Percentiles rank a stretch among this genome's conserved stretches.
These are phyloP conservation scores for Uria lomvia DNA, from an alignment of 2,113 vertebrate genomes.

Conservation along the genomic window DNA sequence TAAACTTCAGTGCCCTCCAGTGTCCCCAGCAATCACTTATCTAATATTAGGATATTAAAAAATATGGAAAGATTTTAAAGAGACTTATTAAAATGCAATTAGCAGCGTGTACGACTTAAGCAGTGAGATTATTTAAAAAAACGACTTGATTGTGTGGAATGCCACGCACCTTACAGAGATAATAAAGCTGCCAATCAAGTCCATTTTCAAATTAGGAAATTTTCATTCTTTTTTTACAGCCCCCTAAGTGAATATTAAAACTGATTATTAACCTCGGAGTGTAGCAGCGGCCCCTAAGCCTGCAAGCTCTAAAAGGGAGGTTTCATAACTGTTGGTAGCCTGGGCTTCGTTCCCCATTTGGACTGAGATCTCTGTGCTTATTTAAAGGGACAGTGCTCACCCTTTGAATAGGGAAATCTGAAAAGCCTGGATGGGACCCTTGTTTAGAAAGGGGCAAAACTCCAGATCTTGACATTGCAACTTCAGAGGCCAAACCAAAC, in stretches of 20 bases:
- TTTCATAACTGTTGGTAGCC: slow-evolving; percentile 25
- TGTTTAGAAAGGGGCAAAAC: neutral
- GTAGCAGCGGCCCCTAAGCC: slow-evolving; percentile 24
- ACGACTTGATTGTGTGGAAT: slow-evolving; percentile 80
- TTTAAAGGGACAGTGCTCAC: slow-evolving; percentile 19
- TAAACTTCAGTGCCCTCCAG: slow-evolving; percentile 80
- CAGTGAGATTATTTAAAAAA: slow-evolving; percentile 81
- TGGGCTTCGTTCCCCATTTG: neutral
- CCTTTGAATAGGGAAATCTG: neutral
- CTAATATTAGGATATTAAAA: slow-evolving; percentile 87
- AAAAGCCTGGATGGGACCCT: neutral
- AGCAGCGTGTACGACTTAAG: slow-evolving; percentile 77
- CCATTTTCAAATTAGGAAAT: slow-evolving; percentile 68
- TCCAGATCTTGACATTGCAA: neutral
- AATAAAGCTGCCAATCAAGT: slow-evolving; percentile 83
- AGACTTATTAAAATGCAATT: slow-evolving; percentile 85
- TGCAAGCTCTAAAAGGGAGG: slow-evolving; percentile 1
- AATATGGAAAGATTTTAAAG: slow-evolving; percentile 84
- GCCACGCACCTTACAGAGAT: slow-evolving; percentile 76
- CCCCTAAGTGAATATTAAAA: slow-evolving; percentile 75
- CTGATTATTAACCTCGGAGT: slow-evolving; percentile 67
- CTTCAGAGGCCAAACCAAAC: neutral
- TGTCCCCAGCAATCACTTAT: slow-evolving; percentile 82
- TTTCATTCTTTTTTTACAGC: slow-evolving; percentile 74
- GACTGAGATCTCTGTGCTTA: neutral